Base-by-base conservation (phyloP, 2,797 vertebrate genomes). In the Aldrovandia affinis region DNA sequence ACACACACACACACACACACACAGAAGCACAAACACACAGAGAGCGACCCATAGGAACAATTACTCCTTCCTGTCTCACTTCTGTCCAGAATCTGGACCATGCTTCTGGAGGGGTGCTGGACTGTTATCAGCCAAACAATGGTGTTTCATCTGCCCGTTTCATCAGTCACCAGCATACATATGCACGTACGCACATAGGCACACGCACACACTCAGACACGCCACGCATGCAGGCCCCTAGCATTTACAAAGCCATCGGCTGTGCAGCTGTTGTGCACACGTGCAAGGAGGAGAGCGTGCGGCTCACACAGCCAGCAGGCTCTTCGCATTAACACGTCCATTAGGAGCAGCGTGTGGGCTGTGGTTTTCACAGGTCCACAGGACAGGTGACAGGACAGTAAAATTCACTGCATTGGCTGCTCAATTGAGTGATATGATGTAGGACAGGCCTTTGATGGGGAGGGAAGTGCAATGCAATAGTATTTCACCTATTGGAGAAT, bases 61-160 rank as follows among this genome's bases (percentile, higher is more conserved):
- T 36, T 30, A 33, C 52, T 78, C 63, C 84, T 81, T 88, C 88
- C 88, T 84, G 61, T 61, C 28, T 39, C 54, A 52, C 83, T 78
- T n/a, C 80, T 47, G 55, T 33, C 39, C 75, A n/a, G n/a, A 28
- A 61, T 10, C 18, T 81, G 36, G 70, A 85, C 79, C 14, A 42
- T 33, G 10, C 9, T n/a, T 50, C 61, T 82, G 15, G 22, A 68
- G 77, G 78, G 47, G 84, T 54, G 83, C 47, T 50, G 80, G 83
- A 73, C 83, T 50, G 81, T 65, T 78, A 85, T 87, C 75, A 80
- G 44, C 86, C 65, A 84, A 80, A 88, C 80, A 85, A 87, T 86
- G 84, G 85, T 68, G 83, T 86, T 81, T 80, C 73, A 22, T 54
- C 84, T 55, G 15, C 39, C 81, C 68, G 36, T 42, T 5, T 6